Conservation (phyloP, 2,888 invertebrate species). For the Crocallis elinguaria region DNA sequence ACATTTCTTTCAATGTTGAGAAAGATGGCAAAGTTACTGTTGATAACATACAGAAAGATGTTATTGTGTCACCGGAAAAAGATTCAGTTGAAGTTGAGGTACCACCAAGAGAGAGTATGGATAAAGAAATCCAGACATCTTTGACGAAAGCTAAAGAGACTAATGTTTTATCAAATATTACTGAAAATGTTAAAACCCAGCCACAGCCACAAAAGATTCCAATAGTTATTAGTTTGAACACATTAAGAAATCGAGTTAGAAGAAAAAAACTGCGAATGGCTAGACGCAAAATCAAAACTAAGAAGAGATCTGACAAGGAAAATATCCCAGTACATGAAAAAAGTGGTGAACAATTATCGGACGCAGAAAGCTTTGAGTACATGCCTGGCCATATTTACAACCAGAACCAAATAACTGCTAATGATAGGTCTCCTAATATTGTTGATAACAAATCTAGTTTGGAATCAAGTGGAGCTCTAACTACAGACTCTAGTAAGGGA, state of each 20-base stretch:
- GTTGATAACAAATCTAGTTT: conserved; percentile 74
- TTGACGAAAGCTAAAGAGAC: conserved; percentile 48
- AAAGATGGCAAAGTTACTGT: conserved; percentile 66
- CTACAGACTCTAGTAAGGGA: conserved; percentile 74
- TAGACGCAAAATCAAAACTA: conserved; percentile 51
- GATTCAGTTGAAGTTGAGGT: conserved; percentile 43
- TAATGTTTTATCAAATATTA: conserved; percentile 38
- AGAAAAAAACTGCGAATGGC: conserved; percentile 54
- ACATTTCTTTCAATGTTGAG: conserved; percentile 78
- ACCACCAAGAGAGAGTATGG: conserved; percentile 47
- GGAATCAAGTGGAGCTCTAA: conserved; percentile 70
- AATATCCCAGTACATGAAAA: conserved; percentile 53
- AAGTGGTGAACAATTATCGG: conserved; percentile 73
- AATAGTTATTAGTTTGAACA: conserved; percentile 68
- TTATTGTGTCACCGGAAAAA: conserved; percentile 63
- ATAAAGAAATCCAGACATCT: conserved; percentile 75
- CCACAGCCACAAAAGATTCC: conserved; percentile 58
- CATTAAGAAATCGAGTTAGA: conserved; percentile 59
- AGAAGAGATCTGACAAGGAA: conserved; percentile 51
- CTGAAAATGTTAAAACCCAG: conserved; percentile 30
- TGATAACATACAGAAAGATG: conserved; percentile 59
- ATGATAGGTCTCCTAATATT: conserved; percentile 47
- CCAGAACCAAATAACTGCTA: conserved; percentile 67
- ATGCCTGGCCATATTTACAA: conserved; percentile 85
- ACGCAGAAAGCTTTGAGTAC: conserved; percentile 89